Conservation (phyloP, 1,140 invertebrate genomes). For the Delia radicum region DNA sequence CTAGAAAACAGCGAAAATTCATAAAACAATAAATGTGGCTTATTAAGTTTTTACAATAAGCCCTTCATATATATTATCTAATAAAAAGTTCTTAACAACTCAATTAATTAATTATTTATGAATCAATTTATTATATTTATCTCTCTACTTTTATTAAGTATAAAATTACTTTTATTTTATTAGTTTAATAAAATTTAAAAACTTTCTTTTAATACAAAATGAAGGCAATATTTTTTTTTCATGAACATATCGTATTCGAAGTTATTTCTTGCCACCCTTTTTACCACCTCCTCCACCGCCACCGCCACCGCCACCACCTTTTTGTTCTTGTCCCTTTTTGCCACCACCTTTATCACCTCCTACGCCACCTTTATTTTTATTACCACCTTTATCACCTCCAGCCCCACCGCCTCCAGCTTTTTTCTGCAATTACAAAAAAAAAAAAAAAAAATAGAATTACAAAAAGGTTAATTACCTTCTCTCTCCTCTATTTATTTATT, state of each 20-base stretch:
- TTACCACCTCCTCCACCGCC: slow-evolving; percentile 31
- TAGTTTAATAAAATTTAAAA: neutral
- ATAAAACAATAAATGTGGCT: too few species aligned
- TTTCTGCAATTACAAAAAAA: slow-evolving; percentile 37
- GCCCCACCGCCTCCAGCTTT: slow-evolving; percentile 36
- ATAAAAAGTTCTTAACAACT: too few species aligned
- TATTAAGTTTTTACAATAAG: too few species aligned
- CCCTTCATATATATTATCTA: too few species aligned
- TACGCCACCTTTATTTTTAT: slow-evolving; percentile 42
- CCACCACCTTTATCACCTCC: slow-evolving; percentile 44
- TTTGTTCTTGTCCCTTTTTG: slow-evolving; percentile 50
- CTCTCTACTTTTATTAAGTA: neutral
- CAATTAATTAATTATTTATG: too few species aligned
- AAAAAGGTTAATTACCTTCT: slow-evolving; percentile 16
- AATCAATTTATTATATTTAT: too few species aligned
- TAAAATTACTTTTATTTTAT: neutral
- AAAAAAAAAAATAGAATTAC: neutral
- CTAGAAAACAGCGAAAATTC: too few species aligned
- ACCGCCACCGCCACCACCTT: slow-evolving; percentile 32
- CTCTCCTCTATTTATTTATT: slow-evolving; percentile 21
- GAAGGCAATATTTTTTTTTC: neutral
- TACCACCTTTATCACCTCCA: slow-evolving; percentile 31
- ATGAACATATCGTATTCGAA: neutral
- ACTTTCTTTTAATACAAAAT: neutral
- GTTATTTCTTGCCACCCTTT: slow-evolving; percentile 50